These are phyloP conservation scores for Tangara arthus DNA, from an alignment of 2,797 vertebrate genomes.

Conservation along the genomic window DNA sequence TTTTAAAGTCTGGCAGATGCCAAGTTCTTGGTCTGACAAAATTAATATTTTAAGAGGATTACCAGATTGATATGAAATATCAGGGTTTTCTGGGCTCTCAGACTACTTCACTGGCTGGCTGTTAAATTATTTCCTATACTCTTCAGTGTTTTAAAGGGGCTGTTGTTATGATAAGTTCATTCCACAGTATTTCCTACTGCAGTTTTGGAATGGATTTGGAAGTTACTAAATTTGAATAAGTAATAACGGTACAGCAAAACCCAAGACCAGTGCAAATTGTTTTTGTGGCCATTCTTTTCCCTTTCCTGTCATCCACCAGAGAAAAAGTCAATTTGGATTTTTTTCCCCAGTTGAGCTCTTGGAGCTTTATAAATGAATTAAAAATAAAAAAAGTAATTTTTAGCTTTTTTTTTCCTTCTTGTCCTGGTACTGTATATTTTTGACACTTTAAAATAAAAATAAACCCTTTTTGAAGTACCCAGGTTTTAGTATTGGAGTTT, in stretches of 20 bases:
- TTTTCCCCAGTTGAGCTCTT: background rate
- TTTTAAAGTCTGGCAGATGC: background rate
- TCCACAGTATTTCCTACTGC: background rate
- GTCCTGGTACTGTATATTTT: background rate
- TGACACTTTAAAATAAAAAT: background rate
- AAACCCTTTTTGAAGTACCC: background rate
- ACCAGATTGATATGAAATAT: background rate
- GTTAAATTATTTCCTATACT: background rate
- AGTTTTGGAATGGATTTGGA: background rate
- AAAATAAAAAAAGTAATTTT: background rate
- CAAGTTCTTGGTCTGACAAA: background rate
- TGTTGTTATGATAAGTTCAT: background rate
- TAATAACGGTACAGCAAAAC: background rate
- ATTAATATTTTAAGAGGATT: background rate
- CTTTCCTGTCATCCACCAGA: background rate
- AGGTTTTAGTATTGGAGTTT: background rate
- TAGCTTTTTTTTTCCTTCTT: background rate
- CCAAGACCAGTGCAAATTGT: background rate
- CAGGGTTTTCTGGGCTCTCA: background rate
- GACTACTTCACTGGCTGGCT: background rate
- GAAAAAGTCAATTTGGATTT: background rate
- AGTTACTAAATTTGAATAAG: background rate
- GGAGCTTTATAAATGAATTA: background rate
- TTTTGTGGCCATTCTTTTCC: background rate
- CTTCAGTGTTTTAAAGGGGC: background rate